phyloP scores from a whole-genome alignment of 2,113 vertebrate genomes.

The Cichladusa arquata region DNA sequence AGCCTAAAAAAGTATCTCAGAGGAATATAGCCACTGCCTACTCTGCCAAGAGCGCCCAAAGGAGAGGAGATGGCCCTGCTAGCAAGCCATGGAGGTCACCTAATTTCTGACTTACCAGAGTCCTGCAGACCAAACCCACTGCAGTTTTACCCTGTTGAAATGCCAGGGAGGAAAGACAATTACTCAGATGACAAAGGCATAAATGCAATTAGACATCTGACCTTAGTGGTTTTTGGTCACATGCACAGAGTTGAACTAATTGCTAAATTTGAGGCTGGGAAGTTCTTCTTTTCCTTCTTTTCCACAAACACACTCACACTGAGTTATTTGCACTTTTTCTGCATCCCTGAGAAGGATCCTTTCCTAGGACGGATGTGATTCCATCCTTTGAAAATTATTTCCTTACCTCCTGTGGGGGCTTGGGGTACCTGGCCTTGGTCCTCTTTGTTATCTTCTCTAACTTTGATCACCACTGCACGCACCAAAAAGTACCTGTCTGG shows the following conservation, averaged over 20 bases:
- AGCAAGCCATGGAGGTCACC: slow-evolving; percentile 6
- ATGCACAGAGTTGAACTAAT: background rate
- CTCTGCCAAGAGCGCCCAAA: background rate
- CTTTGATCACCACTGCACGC: background rate
- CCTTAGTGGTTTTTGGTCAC: slow-evolving; percentile 32
- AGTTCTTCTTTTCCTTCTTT: background rate
- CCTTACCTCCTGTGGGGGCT: background rate
- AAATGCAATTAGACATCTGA: background rate
- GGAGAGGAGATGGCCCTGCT: background rate
- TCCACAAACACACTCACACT: background rate
- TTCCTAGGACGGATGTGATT: background rate
- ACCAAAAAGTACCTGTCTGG: background rate
- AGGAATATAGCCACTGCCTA: background rate
- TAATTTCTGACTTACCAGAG: slow-evolving; percentile 8
- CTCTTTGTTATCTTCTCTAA: background rate
- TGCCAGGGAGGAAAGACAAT: slow-evolving; percentile 3
- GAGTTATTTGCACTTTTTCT: background rate
- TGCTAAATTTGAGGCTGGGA: slow-evolving; percentile 11
- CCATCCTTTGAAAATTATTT: background rate
- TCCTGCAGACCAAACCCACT: background rate
- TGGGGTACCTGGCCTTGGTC: background rate
- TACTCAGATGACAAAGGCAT: background rate
- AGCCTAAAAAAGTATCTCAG: background rate
- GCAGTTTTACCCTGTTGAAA: slow-evolving; percentile 10
- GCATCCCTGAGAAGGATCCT: background rate